phyloP scores from a whole-genome alignment of 2,113 vertebrate species.

The Austrofundulus limnaeus region DNA sequence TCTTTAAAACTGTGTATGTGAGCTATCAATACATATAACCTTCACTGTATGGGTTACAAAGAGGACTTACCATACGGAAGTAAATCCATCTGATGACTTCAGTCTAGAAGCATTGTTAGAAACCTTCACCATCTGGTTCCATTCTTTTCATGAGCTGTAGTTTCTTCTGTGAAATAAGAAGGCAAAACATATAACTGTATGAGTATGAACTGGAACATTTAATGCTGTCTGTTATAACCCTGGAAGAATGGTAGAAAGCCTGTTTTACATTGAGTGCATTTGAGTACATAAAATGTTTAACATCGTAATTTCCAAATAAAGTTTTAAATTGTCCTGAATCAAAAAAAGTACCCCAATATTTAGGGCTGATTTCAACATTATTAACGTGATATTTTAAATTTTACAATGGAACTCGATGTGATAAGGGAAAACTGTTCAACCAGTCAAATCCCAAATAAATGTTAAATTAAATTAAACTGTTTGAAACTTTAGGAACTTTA shows the following conservation, averaged over 20 bases:
- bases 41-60: slow-evolving; percentile 10
- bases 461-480: no score
- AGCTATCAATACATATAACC: slow-evolving; percentile 37
- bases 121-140: slow-evolving; percentile 47
- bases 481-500: no score
- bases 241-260: slow-evolving; percentile 27
- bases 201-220: slow-evolving; percentile 69
- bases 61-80: slow-evolving; percentile 54
- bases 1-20: slow-evolving; percentile 3
- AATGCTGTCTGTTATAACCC: slow-evolving; percentile 64
- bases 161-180: slow-evolving; percentile 74
- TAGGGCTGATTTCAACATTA: slow-evolving; percentile 28
- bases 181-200: slow-evolving; percentile 61
- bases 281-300: no score
- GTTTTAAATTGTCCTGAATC: no score
- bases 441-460: no score
- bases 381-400: no score
- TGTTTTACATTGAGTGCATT: no score
- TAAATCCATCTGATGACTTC: slow-evolving; percentile 39
- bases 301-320: no score
- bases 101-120: no score
- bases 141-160: slow-evolving; percentile 56
- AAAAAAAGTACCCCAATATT: slow-evolving; percentile 42
- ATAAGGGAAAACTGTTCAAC: not conserved
- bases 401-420: no score